Conservation (phyloP, 2,797 vertebrate genomes). For the Percopsis omiscomaycus region DNA sequence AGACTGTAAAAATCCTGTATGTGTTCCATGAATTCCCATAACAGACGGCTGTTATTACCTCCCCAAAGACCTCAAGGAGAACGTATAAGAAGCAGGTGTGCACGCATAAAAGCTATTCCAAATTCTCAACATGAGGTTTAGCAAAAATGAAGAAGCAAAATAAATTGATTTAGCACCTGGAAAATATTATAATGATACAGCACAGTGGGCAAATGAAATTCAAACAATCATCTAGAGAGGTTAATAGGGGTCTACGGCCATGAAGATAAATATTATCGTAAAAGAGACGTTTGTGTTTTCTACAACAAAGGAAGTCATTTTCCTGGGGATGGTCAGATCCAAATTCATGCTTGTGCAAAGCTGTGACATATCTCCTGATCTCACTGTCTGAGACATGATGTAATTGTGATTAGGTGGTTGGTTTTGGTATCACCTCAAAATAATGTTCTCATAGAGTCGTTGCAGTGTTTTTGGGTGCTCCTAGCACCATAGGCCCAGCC, state of each 20-base stretch:
- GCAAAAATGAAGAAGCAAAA: constrained; percentile 53
- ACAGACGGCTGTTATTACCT: constrained; percentile 64
- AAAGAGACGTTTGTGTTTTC: constrained; percentile 26
- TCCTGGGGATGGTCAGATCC: constrained; percentile 23
- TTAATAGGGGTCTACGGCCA: constrained; percentile 57
- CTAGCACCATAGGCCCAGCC: constrained; percentile 30
- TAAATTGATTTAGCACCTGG: constrained; percentile 59
- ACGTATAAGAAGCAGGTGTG: constrained; percentile 66
- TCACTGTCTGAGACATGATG: constrained; percentile 26
- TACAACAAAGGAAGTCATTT: constrained; percentile 39
- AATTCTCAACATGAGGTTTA: constrained; percentile 36
- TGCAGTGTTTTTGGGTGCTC: constrained; percentile 41
- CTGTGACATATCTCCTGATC: constrained; percentile 37
- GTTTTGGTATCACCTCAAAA: constrained; percentile 54
- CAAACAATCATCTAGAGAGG: constrained; percentile 52
- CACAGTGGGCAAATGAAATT: constrained; percentile 57
- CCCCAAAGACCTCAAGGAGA: constrained; percentile 51
- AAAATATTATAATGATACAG: constrained; percentile 49
- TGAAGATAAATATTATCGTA: constrained; percentile 61
- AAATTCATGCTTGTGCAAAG: constrained; percentile 38
- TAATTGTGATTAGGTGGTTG: constrained; percentile 45
- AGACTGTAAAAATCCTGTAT: constrained; percentile 61
- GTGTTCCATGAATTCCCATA: constrained; percentile 61
- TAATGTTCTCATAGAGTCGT: constrained; percentile 54
- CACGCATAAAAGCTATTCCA: constrained; percentile 48